Conservation (phyloP, 2,113 vertebrate species). For the Leucosticte australis region DNA sequence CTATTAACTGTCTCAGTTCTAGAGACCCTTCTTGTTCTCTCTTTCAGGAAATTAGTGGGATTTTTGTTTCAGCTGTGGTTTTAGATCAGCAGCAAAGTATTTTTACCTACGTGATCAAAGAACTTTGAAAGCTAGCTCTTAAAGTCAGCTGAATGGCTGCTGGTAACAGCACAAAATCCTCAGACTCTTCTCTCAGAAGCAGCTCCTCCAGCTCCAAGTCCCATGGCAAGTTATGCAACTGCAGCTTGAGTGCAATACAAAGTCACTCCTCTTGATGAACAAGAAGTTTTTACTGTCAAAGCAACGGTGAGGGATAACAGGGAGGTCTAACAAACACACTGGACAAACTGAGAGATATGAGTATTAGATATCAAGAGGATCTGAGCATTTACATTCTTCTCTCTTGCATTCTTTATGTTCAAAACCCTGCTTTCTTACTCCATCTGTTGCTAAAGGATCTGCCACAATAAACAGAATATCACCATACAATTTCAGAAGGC, state of each 20-base stretch:
- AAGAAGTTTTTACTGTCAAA: background rate
- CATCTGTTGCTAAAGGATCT: background rate
- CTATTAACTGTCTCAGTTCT: background rate
- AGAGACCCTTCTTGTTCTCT: background rate
- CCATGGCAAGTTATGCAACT: background rate
- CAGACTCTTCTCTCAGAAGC: background rate
- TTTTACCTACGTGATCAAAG: background rate
- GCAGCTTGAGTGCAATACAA: background rate
- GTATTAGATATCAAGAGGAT: constrained; percentile 26
- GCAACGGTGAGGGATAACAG: background rate
- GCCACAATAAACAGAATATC: background rate
- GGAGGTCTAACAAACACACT: background rate
- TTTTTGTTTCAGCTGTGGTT: background rate
- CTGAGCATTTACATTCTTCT: constrained; percentile 1
- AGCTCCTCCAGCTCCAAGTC: background rate
- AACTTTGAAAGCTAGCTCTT: background rate
- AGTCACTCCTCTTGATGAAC: background rate
- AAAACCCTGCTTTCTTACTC: background rate
- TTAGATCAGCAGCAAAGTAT: background rate
- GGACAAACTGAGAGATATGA: background rate
- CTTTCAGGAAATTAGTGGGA: background rate
- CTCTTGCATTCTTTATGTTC: constrained; percentile 8
- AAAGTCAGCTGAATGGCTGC: background rate
- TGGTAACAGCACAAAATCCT: background rate
- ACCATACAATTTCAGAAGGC: background rate